These are phyloP conservation scores for Camponotus pennsylvanicus DNA, from an alignment of 1,140 invertebrate species.

Conservation along the genomic window DNA sequence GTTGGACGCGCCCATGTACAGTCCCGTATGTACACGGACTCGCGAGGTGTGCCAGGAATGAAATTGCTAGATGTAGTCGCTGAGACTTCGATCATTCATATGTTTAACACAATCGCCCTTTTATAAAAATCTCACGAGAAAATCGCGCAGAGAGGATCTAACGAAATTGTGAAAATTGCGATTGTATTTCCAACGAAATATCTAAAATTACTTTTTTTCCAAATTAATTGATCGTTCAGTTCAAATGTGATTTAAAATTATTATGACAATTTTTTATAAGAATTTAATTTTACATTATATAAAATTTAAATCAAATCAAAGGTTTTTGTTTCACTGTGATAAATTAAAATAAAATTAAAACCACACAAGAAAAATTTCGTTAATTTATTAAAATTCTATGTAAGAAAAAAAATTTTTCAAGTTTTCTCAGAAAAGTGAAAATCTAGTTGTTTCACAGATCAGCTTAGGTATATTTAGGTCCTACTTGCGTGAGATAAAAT, in stretches of 20 bases:
- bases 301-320: background rate
- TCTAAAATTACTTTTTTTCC: background rate
- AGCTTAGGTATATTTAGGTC: background rate
- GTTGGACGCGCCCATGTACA: conserved; percentile 84
- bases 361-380: background rate
- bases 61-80: conserved; percentile 72
- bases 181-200: background rate
- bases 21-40: conserved; percentile 67
- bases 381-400: background rate
- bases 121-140: conserved; percentile 28
- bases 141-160: background rate
- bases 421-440: background rate
- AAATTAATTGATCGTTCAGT: background rate
- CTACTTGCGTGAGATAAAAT: conserved; percentile 6
- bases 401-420: background rate
- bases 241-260: background rate
- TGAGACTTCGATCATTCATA: conserved; percentile 26
- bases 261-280: no score
- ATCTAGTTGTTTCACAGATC: background rate
- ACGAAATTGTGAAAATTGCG: background rate
- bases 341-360: background rate
- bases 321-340: no score
- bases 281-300: no score
- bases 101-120: conserved; percentile 9
- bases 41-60: conserved; percentile 82